Evolutionary conservation across 2,113 vertebrate genomes (phyloP), one percentile per base, ranked within the genome.

Genomic region (Gyps fulvus): DNA sequence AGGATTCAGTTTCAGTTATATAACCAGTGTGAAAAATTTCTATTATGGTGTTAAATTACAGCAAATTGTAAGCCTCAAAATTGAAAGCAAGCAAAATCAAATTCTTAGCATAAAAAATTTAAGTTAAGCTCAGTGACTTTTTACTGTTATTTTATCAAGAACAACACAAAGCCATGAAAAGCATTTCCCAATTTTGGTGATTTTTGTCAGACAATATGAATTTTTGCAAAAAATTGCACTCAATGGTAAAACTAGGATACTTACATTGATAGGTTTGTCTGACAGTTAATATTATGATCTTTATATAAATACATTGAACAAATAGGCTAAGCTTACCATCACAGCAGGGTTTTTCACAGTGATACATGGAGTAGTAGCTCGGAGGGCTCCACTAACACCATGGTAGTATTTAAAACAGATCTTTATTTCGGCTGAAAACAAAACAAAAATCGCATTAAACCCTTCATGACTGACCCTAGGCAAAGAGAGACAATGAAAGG

Each of bases 331-430:
- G 98, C 99, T 97, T 90, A 99, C 99, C 99, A 99, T 98, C 95
- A 99, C 98, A 95, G 99, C 98, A 4, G 99, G 99, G 96, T 99
- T 99, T 98, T 99, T 99, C 97, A 99, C 99, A 34, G 99, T 99
- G 98, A 99, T 99, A 97, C 99, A 99, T 81, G 99, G 99, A 32
- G 99, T 99, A 7, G 99, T 99, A 90, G 99, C 99, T 96, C 99
- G 98, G 95, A 99, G 98, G 63, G 99, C 99, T 95, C 99, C 99
- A 77, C 99, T 99, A 81, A 99, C 98, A 82, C 99, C 99, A 78
- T 99, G 99, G 95, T 99, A 99, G 90, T 99, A 99, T 91, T 99
- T 99, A 94, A 99, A 99, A 95, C 99, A 99, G 97, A 99, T 99
- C 97, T 99, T 99, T 88, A 99, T 99, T 98, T 99, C 99, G 80